Base-by-base conservation (phyloP, 2,113 vertebrate genomes). In the Isichthys henryi region DNA sequence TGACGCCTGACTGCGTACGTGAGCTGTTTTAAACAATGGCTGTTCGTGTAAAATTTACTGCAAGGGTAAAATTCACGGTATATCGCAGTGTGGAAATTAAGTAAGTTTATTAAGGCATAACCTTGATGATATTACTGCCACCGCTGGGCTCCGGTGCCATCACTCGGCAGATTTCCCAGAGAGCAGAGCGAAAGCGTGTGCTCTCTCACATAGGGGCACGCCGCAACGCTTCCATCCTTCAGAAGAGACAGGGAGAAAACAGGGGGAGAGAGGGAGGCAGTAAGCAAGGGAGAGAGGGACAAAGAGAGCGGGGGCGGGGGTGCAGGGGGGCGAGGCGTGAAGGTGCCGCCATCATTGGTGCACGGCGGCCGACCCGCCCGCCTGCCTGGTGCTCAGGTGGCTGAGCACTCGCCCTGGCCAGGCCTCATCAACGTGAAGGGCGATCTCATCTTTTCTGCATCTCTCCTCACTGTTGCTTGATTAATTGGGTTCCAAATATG, bases 361-460 rank as follows among this genome's bases (percentile, higher is more conserved):
- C 97, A 97, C 97, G 96, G 97, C 96, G 95, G 96, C 97, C 96
- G 97, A 97, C 95, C 94, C 97, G 96, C 97, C 96, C 96, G 96
- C 97, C 96, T 97, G 97, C 95, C 94, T 93, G 95, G 97, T 97
- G 97, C 97, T 99, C 98, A 99, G 98, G 98, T 99, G 98, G 97
- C 95, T 96, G 94, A 97, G 96, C 96, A 94, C 97, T 98, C 97
- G 98, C 97, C 97, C 97, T 93, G 96, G 96, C 97, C 97, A 96
- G 96, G 97, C 97, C 97, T 98, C 97, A 98, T 99, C 98, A 99
- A 97, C 97, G 97, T 98, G 97, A 99, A 99, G 98, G 98, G 97
- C 97, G 96, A 98, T 98, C 97, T 97, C 98, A 98, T 99, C 97
- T 96, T 97, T 97, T 97, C 97, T 97, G 97, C 97, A 97, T 97